Conservation (phyloP, 2,797 vertebrate species). For the Podarcis lilfordi region DNA sequence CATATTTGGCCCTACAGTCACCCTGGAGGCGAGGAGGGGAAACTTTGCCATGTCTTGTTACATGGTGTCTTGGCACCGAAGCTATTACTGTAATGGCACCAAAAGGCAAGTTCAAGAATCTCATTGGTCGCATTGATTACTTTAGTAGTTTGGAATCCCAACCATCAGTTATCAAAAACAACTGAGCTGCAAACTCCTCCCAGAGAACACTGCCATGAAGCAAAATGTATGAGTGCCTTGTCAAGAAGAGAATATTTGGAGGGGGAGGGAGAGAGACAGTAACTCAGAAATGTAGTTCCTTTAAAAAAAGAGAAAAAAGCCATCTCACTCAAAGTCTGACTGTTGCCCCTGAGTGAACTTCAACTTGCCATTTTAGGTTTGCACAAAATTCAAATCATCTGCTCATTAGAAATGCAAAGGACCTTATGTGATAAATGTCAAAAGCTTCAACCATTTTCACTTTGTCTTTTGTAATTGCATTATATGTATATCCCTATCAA, state of each 20-base stretch:
- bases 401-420: not conserved
- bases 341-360: conserved; percentile 18
- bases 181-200: conserved; percentile 18
- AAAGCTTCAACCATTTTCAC: not conserved
- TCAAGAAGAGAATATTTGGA: conserved; percentile 21
- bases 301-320: not conserved
- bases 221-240: not conserved
- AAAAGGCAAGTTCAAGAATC: conserved; percentile 54
- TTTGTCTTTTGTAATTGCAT: not conserved
- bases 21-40: too few relatives aligned
- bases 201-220: conserved; percentile 49
- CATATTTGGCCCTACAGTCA: conserved; percentile 33
- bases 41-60: conserved; percentile 18
- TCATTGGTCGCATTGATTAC: conserved; percentile 56
- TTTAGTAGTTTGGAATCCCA: conserved; percentile 29
- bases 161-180: conserved; percentile 49
- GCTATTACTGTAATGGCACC: conserved; percentile 41
- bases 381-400: conserved; percentile 27
- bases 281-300: not conserved
- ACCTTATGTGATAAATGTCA: not conserved
- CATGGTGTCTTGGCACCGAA: conserved; percentile 37
- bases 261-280: not conserved
- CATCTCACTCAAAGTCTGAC: conserved; percentile 21
- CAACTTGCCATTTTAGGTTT: not conserved
- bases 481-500: not conserved